phyloP scores from a whole-genome alignment of 1,140 invertebrate genomes.

The Teleogryllus occipitalis region DNA sequence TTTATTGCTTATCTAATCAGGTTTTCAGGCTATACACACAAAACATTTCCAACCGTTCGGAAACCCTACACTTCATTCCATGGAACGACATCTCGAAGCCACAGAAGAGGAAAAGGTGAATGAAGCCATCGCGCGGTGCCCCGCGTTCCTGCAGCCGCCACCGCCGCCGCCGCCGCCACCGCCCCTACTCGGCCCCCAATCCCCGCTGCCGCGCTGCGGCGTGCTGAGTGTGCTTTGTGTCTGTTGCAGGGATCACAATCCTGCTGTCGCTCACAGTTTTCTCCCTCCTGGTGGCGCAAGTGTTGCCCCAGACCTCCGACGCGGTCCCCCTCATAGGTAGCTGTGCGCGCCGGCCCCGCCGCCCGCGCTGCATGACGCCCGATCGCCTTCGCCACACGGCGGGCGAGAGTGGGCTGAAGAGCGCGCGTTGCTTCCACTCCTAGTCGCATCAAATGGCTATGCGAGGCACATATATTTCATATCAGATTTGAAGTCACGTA shows the following conservation, averaged over 20 bases:
- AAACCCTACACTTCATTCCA: too few species aligned
- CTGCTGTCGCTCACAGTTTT: slow-evolving; percentile 98
- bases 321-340: slow-evolving; percentile 94
- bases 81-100: too few species aligned
- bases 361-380: slow-evolving; percentile 7
- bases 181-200: neutral
- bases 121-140: too few species aligned
- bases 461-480: too few species aligned
- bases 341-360: neutral
- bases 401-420: neutral
- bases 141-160: neutral
- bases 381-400: neutral
- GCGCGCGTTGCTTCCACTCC: neutral
- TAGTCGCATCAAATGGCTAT: neutral
- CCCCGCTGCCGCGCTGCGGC: too few species aligned
- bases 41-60: too few species aligned
- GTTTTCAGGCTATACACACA: too few species aligned
- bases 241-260: slow-evolving; percentile 95
- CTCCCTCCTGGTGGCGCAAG: slow-evolving; percentile 93
- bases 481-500: too few species aligned
- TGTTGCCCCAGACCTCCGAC: slow-evolving; percentile 95
- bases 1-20: too few species aligned
- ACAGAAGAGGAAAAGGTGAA: too few species aligned
- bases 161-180: too few species aligned
- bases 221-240: slow-evolving; percentile 29